These are phyloP conservation scores for Brachionus asplanchnoidis DNA, from an alignment of 1,140 invertebrate genomes.

Conservation along the genomic window DNA sequence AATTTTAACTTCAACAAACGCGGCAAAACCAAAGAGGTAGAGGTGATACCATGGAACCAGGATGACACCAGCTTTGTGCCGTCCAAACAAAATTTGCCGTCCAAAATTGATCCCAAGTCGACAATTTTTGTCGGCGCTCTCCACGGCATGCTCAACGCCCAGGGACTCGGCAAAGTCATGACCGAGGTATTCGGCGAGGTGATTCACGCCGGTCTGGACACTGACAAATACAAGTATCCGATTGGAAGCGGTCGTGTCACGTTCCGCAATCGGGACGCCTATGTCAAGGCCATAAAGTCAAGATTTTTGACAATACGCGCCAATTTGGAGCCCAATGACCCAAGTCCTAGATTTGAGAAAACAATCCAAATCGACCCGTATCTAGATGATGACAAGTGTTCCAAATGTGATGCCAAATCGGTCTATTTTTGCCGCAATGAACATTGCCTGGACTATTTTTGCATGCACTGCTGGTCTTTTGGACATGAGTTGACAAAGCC, in stretches of 20 bases:
- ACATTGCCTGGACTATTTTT: slow-evolving; percentile 83
- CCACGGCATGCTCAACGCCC: slow-evolving; percentile 89
- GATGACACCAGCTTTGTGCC: slow-evolving; percentile 13
- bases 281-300: slow-evolving; percentile 84
- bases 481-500: not conserved
- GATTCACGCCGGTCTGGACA: slow-evolving; percentile 90
- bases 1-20: slow-evolving; percentile 7
- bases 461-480: slow-evolving; percentile 74
- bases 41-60: slow-evolving; percentile 34
- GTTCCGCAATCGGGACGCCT: slow-evolving; percentile 81
- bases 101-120: slow-evolving; percentile 49
- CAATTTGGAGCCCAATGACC: not conserved
- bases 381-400: slow-evolving; percentile 82
- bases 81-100: not conserved
- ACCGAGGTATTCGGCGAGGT: slow-evolving; percentile 87
- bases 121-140: slow-evolving; percentile 90
- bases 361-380: slow-evolving; percentile 92
- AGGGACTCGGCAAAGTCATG: slow-evolving; percentile 85
- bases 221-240: slow-evolving; percentile 94
- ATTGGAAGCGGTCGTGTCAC: slow-evolving; percentile 91
- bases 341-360: slow-evolving; percentile 11
- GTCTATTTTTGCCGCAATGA: slow-evolving; percentile 83
- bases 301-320: slow-evolving; percentile 63
- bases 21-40: slow-evolving; percentile 37
- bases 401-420: slow-evolving; percentile 64